phyloP scores from a whole-genome alignment of 2,797 vertebrate species.

The Spea hammondii region DNA sequence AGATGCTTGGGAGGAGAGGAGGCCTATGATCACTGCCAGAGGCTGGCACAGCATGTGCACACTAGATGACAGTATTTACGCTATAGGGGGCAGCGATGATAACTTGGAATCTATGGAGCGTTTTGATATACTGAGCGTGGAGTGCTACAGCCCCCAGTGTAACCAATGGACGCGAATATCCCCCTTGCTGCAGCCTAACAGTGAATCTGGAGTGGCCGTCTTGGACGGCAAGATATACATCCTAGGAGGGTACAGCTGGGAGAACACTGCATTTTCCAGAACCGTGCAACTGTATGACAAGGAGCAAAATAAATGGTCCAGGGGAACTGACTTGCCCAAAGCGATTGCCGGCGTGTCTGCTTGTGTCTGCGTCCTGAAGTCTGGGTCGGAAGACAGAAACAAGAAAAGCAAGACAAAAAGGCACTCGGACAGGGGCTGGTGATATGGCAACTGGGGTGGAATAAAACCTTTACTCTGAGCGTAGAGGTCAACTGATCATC shows the following conservation, averaged over 20 bases:
- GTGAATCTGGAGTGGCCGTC: conserved; percentile 85
- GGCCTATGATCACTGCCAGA: conserved; percentile 81
- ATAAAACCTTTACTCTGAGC: no score
- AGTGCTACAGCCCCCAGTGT: conserved; percentile 82
- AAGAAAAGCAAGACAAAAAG: conserved; percentile 69
- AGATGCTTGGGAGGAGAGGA: conserved; percentile 79
- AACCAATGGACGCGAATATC: conserved; percentile 87
- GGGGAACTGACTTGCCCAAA: conserved; percentile 82
- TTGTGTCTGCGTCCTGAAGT: conserved; percentile 80
- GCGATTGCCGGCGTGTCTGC: conserved; percentile 86
- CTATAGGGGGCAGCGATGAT: conserved; percentile 88
- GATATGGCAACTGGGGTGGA: conserved; percentile 36
- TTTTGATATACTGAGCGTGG: conserved; percentile 87
- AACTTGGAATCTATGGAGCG: conserved; percentile 85
- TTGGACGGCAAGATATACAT: conserved; percentile 85
- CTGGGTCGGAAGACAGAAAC: conserved; percentile 70
- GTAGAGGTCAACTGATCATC: no score
- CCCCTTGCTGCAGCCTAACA: conserved; percentile 82
- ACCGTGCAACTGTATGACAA: conserved; percentile 84
- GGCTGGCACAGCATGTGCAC: conserved; percentile 98
- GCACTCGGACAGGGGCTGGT: conserved; percentile 65
- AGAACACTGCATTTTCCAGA: conserved; percentile 84
- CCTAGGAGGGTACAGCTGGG: conserved; percentile 95
- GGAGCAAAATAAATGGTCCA: conserved; percentile 77
- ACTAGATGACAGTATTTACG: conserved; percentile 81